Percentiles rank a stretch among this genome's conserved stretches.
Conservation (phyloP, 2,113 vertebrate species). For the Circaetus gallicus region DNA sequence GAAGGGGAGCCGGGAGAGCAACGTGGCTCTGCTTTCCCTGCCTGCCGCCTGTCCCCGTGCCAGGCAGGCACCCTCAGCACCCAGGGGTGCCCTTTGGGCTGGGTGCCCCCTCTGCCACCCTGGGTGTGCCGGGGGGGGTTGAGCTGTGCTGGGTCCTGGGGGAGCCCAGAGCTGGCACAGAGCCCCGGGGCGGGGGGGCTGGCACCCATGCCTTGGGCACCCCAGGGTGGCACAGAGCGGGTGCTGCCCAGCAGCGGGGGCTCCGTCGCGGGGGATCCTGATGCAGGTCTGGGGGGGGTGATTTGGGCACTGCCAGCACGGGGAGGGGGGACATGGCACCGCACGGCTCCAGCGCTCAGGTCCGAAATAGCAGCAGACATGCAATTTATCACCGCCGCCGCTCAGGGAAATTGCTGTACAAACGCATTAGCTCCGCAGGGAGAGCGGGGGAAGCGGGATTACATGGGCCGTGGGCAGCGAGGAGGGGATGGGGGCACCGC, state of each 20-base stretch:
- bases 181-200: rapidly evolving
- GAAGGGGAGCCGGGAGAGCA: not conserved
- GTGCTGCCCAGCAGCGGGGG: rapidly evolving
- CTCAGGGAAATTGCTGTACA: constrained; percentile 64
- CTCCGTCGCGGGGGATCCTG: rapidly evolving
- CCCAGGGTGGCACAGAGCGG: not conserved
- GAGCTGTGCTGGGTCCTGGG: not conserved
- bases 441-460: not conserved
- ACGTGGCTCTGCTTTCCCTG: not conserved
- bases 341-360: not conserved
- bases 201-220: rapidly evolving
- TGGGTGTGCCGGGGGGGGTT: rapidly evolving
- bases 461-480: not conserved
- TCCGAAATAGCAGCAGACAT: constrained; percentile 65
- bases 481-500: not conserved
- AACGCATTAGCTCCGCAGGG: constrained; percentile 66
- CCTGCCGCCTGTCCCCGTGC: rapidly evolving
- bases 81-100: not conserved
- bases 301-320: not conserved
- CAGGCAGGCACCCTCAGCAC: not conserved
- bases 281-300: not conserved
- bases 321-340: constrained; percentile 29
- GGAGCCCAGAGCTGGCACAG: not conserved
- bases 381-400: constrained; percentile 62
- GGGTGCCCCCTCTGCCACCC: not conserved